Evolutionary conservation across 2,888 invertebrate genomes (phyloP).

Genomic region (Zelleria hepariella): DNA sequence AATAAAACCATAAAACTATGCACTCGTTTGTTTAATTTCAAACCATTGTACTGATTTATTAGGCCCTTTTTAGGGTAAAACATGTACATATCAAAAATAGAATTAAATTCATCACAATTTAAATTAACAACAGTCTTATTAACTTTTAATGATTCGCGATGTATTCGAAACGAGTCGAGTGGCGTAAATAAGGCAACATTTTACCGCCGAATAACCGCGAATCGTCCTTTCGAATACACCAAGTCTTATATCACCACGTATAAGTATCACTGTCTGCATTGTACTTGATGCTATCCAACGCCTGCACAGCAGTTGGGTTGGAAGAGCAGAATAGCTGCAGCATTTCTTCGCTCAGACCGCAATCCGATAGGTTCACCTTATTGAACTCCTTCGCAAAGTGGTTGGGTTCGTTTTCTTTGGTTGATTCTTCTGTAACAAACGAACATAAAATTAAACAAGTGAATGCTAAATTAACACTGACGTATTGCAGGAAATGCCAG

Average conservation of each 20-base stretch:
- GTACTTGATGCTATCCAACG: constrained; percentile 77
- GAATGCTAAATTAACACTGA: no score
- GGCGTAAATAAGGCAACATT: neutral
- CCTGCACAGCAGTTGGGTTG: constrained; percentile 62
- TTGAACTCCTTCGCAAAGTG: constrained; percentile 78
- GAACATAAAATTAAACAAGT: no score
- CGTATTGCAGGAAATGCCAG: no score
- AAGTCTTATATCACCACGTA: constrained; percentile 50
- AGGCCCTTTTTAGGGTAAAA: neutral
- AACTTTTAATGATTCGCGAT: neutral
- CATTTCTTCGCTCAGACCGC: constrained; percentile 78
- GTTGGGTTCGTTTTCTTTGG: constrained; percentile 62
- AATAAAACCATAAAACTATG: constrained; percentile 34
- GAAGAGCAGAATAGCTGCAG: constrained; percentile 78
- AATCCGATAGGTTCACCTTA: constrained; percentile 89
- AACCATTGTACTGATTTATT: neutral
- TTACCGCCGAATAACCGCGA: neutral
- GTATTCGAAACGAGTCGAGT: neutral
- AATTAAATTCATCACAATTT: constrained; percentile 15
- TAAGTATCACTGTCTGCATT: constrained; percentile 72
- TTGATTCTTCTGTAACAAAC: constrained; percentile 50
- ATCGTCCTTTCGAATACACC: no score
- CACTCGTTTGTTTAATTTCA: constrained; percentile 16
- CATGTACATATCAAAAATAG: neutral
- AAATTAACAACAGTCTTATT: constrained; percentile 8